Base-by-base conservation (phyloP, 2,797 vertebrate species). In the Podarcis siculus region DNA sequence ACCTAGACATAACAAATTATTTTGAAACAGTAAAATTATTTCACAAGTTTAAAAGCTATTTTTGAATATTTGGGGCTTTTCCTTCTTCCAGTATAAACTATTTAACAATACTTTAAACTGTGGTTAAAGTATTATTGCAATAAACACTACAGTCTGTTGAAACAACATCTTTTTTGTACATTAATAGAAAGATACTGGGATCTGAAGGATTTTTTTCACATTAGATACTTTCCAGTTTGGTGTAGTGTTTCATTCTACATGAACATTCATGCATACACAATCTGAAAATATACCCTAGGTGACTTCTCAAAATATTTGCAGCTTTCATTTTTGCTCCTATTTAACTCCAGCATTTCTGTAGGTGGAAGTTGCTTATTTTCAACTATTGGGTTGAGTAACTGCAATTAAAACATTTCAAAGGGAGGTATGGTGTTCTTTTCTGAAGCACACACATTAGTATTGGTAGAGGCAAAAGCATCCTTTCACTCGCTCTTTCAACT, bases 371-470 rank as follows among this genome's bases (percentile, higher is more conserved):
- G 93, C 90, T 89, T 93, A 86, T 88, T 94, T 94, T 83, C 81
- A 89, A 91, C 92, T 83, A 86, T 91, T 92, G 93, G 45, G 88
- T 88, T 93, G 85, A 89, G 64, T 75, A 89, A 19, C 76, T 89
- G 91, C 91, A 94, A 91, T 92, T 92, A 91, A 92, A 92, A 66
- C 55, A 45, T 88, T 83, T 85, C 92, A 89, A 89, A 94, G 7
- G 3, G 79, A 23, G 81, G 13, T 25, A 30, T 92, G 19, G 87
- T 42, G 88, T 79, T 58, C 92, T 93, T 93, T 92, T 94, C 94
- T 71, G 13, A 92, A 85, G 78, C 13, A 67, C 79, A 23, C 72
- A 73, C 64, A 83, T 85, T 88, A 83, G 21, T 71, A 58, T 72
- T 49, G 90, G 42, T 49, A 58, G 94, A 95, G 94, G 75, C 82